Conservation (phyloP, 2,888 invertebrate species). For the Cyclophora punctaria region DNA sequence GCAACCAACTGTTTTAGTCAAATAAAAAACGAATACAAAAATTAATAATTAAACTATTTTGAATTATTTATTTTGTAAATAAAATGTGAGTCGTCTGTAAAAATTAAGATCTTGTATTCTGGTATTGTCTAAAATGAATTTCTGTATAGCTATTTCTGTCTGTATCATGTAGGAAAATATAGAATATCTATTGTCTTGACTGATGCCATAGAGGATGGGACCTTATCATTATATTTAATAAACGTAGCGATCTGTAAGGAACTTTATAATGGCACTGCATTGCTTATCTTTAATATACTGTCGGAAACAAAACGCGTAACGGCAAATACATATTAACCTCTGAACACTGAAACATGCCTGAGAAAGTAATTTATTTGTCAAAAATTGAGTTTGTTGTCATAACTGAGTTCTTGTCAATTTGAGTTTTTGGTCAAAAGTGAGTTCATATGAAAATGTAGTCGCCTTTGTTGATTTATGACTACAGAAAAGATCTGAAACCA, state of each 20-base stretch:
- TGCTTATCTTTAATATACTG: not conserved
- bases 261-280: constrained; percentile 13
- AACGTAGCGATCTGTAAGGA: constrained; percentile 7
- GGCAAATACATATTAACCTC: too few species aligned
- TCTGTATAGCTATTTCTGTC: constrained; percentile 63
- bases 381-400: too few species aligned
- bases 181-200: constrained; percentile 60
- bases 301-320: too few species aligned
- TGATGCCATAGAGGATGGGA: constrained; percentile 30
- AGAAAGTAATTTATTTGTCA: too few species aligned
- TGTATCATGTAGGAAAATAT: constrained; percentile 69
- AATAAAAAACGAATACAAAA: constrained; percentile 3
- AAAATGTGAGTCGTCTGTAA: constrained; percentile 57
- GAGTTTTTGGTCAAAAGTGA: too few species aligned
- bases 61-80: constrained; percentile 34
- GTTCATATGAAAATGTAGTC: too few species aligned
- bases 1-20: constrained; percentile 60
- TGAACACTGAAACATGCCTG: too few species aligned
- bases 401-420: too few species aligned
- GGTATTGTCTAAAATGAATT: constrained; percentile 71
- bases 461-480: too few species aligned
- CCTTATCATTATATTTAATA: constrained; percentile 12
- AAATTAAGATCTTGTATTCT: constrained; percentile 75
- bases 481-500: too few species aligned
- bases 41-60: constrained; percentile 22